Base-by-base conservation (phyloP, 2,888 invertebrate species). In the Melikaiella ostensackeni region DNA sequence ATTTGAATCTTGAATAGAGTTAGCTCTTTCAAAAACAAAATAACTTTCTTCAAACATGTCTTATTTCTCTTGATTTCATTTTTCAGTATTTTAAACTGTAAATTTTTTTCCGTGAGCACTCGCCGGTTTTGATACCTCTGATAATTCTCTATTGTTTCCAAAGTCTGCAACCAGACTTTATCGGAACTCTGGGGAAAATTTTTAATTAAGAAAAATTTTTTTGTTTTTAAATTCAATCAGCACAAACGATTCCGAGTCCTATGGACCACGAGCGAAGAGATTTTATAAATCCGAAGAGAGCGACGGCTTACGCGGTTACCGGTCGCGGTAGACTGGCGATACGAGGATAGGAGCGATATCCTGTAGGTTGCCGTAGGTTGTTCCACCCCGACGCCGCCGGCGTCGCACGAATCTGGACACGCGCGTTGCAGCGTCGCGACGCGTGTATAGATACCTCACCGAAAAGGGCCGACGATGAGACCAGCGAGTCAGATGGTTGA, bases 241-340 rank as follows among this genome's bases (percentile, higher is more conserved):
- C 64, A 64, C 64, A n/a, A 38, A 38, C 33, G 38, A 13, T 64
- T 42, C 8, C 21, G 38, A 38, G 4, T 35, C 38, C 38, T 64
- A 24, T 21, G 11, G 19, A 42, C 35, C 2, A 64, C n/a, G n/a
- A n/a, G n/a, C 21, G 38, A 27, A 64, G 35, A 42, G 35, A 42
- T 64, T 42, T 27, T 6, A 21, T 42, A 13, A 64, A 35, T 24
- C 38, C 64, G 64, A 16, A 24, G 38, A 42, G 24, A 35, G 35
- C 64, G 38, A 38, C 35, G 63, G 59, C n/a, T n/a, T 61, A 75
- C 79, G 75, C 79, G 79, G 76, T 77, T 77, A 75, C 82, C 81
- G 81, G 80, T 82, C 82, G 81, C 81, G 82, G 80, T 80, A 75
- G 80, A 83, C 82, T 81, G 79, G 81, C 78, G 78, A 77, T 81